Evolutionary conservation across 2,888 invertebrate genomes (phyloP).

Genomic region (Pandemis corylana): DNA sequence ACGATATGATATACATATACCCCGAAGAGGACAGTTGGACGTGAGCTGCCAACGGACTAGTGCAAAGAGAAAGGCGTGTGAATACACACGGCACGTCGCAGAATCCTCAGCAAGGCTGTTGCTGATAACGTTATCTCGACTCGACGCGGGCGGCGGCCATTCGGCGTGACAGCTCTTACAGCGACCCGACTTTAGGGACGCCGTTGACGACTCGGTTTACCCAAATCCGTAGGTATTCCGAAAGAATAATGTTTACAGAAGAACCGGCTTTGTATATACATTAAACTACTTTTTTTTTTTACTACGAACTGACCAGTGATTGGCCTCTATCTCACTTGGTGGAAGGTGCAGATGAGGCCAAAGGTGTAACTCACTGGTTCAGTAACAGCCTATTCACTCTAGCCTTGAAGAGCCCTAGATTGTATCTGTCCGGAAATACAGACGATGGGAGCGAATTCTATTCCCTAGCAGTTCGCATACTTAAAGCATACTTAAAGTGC

Average conservation of each 20-base stretch:
- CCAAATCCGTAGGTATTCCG: neutral
- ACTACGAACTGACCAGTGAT: no score
- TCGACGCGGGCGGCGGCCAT: conserved; percentile 49
- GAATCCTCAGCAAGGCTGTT: conserved; percentile 81
- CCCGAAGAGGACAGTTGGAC: conserved; percentile 22
- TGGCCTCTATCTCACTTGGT: no score
- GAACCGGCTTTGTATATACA: no score
- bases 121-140: conserved; percentile 81
- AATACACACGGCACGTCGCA: conserved; percentile 57
- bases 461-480: no score
- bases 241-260: neutral
- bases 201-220: conserved; percentile 1
- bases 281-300: no score
- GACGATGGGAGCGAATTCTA: no score
- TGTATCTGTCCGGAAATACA: no score
- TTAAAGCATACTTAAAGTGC: no score
- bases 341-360: no score
- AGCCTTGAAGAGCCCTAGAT: no score
- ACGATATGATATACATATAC: conserved; percentile 8
- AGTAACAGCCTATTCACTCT: no score
- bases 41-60: conserved; percentile 18
- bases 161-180: conserved; percentile 46
- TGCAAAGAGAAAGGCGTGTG: conserved; percentile 46
- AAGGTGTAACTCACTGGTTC: no score
- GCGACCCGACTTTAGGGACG: conserved; percentile 4